Evolutionary conservation across 2,888 invertebrate species (phyloP).

Genomic region (Blastobasis lacticolella): DNA sequence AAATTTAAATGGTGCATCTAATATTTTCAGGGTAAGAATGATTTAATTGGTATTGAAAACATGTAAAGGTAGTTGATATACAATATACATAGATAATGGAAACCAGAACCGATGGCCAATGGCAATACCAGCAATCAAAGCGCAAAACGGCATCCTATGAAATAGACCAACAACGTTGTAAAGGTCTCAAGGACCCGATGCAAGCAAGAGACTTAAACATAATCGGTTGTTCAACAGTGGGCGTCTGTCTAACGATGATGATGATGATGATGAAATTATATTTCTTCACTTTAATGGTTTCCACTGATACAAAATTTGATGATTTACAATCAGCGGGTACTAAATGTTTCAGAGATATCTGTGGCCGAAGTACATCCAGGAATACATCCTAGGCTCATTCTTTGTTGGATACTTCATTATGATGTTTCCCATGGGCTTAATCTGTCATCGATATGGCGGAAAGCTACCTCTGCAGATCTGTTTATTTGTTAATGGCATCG

Average conservation of each 20-base stretch:
- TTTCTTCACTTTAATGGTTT: background rate
- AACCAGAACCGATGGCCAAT: too few species aligned
- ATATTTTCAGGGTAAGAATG: too few species aligned
- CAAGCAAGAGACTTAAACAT: background rate
- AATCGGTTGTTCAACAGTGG: background rate
- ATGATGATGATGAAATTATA: background rate
- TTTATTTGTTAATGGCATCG: constrained; percentile 36
- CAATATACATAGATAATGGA: too few species aligned
- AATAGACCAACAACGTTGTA: too few species aligned
- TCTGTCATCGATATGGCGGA: constrained; percentile 77
- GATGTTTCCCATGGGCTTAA: constrained; percentile 69
- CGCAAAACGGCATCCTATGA: too few species aligned
- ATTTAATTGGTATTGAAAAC: too few species aligned
- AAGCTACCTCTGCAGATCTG: constrained; percentile 66
- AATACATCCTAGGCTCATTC: constrained; percentile 57
- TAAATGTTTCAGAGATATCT: constrained; percentile 32
- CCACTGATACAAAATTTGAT: background rate
- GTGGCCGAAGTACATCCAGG: constrained; percentile 49
- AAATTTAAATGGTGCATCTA: too few species aligned
- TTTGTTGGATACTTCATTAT: constrained; percentile 68
- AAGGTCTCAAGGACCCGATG: background rate
- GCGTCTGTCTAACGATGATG: background rate
- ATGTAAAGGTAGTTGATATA: too few species aligned
- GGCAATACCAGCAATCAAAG: too few species aligned
- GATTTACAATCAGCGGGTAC: background rate